These are phyloP conservation scores for Riptortus pedestris DNA, from an alignment of 1,140 invertebrate genomes.

Conservation along the genomic window DNA sequence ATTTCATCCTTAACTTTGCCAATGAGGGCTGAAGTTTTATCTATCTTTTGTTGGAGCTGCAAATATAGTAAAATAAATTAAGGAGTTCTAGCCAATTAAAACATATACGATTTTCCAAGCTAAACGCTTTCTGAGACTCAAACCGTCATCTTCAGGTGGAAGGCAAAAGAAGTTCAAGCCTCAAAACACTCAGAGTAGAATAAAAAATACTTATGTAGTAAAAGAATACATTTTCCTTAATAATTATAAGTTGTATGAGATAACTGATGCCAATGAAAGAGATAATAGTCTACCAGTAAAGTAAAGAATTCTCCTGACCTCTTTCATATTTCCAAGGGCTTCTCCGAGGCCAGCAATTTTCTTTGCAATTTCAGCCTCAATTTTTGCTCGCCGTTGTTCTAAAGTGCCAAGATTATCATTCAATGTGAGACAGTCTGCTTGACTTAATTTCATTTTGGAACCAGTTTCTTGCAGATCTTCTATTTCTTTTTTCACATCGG, in stretches of 20 bases:
- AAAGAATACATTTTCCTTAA: too few relatives aligned
- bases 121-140: too few relatives aligned
- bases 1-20: slow-evolving; percentile 70
- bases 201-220: too few relatives aligned
- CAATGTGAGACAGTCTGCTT: slow-evolving; percentile 69
- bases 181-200: too few relatives aligned
- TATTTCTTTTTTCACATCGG: slow-evolving; percentile 56
- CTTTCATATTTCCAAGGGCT: slow-evolving; percentile 65
- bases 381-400: slow-evolving; percentile 61
- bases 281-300: too few relatives aligned
- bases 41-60: slow-evolving; percentile 53
- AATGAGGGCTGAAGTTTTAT: slow-evolving; percentile 68
- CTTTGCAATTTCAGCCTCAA: slow-evolving; percentile 63
- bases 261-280: too few relatives aligned
- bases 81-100: too few relatives aligned
- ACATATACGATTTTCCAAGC: too few relatives aligned
- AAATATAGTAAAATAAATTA: not conserved
- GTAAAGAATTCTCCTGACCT: slow-evolving; percentile 38
- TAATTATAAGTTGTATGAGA: too few relatives aligned
- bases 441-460: slow-evolving; percentile 71
- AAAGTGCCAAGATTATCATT: slow-evolving; percentile 65
- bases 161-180: too few relatives aligned
- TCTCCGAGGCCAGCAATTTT: slow-evolving; percentile 57
- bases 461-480: slow-evolving; percentile 63
- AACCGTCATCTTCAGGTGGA: too few relatives aligned